A percentile compares a stretch with the other conserved stretches of the same genome.
Evolutionary conservation across 2,113 vertebrate species (phyloP).

Genomic region (Jaculus jaculus): DNA sequence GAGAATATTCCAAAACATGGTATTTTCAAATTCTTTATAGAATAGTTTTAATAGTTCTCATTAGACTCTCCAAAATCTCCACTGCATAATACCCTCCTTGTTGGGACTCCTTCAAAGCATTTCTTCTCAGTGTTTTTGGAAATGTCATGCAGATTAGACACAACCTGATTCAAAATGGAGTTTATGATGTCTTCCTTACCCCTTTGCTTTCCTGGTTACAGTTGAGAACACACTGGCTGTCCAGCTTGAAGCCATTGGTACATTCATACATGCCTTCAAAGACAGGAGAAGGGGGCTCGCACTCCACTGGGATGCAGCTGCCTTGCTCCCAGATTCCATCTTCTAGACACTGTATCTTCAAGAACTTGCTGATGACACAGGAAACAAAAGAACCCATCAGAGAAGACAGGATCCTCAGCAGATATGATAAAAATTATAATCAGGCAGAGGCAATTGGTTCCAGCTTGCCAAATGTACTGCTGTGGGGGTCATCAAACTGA

Average conservation of each 20-base stretch:
- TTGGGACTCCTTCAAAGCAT: neutral
- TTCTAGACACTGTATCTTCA: conserved; percentile 93
- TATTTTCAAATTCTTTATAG: neutral
- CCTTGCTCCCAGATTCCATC: conserved; percentile 91
- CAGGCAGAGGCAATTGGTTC: neutral
- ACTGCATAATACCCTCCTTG: neutral
- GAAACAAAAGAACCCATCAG: conserved; percentile 35
- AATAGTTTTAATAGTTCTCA: neutral
- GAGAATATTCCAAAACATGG: neutral
- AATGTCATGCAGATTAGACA: neutral
- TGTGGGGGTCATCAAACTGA: neutral
- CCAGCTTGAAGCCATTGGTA: conserved; percentile 89
- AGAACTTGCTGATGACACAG: conserved; percentile 88
- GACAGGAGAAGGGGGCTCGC: conserved; percentile 87
- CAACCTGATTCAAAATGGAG: neutral
- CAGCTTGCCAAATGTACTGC: neutral
- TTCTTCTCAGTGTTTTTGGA: conserved; percentile 14
- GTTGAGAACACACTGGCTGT: conserved; percentile 89
- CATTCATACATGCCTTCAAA: conserved; percentile 97
- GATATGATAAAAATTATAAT: neutral
- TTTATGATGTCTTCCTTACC: conserved; percentile 81
- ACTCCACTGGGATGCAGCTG: conserved; percentile 90
- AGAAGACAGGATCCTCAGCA: neutral
- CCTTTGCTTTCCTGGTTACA: conserved; percentile 86
- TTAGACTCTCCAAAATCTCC: neutral